Evolutionary conservation across 1,140 invertebrate species (phyloP).

Genomic region (Leptonema lineaticorne): DNA sequence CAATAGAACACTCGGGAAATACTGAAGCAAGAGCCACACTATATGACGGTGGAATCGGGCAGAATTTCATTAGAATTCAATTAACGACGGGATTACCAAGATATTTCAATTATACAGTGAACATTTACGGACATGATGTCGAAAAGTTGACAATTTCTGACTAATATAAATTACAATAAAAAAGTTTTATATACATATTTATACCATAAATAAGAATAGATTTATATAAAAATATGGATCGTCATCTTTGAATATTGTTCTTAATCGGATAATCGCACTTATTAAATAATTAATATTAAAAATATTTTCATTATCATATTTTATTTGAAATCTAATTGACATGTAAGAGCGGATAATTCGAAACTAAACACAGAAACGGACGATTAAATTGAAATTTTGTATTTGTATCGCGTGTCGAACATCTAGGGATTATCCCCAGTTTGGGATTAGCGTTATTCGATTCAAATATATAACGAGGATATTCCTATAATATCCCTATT

Average conservation of each 20-base stretch:
- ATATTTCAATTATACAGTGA: constrained; percentile 2
- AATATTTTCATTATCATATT: no score
- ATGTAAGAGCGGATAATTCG: constrained; percentile 5
- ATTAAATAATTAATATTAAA: no score
- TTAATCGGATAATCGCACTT: no score
- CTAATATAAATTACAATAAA: no score
- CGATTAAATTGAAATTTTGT: constrained; percentile 11
- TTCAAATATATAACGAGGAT: neutral
- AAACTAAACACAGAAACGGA: neutral
- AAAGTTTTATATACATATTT: no score
- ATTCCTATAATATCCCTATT: no score
- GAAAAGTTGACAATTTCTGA: no score
- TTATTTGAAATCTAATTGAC: neutral
- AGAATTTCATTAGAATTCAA: neutral
- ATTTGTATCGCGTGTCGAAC: neutral
- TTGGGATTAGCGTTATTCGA: neutral
- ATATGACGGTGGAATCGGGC: neutral
- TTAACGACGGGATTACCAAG: neutral
- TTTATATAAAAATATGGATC: no score
- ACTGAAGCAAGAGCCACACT: neutral
- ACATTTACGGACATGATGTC: neutral
- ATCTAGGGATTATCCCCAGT: neutral
- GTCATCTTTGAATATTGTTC: no score
- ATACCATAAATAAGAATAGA: no score
- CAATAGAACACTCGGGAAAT: neutral